A percentile compares a stretch with the other conserved stretches of the same genome.
Evolutionary conservation across 1,140 invertebrate species (phyloP).

Genomic region (Micrasema minimum): DNA sequence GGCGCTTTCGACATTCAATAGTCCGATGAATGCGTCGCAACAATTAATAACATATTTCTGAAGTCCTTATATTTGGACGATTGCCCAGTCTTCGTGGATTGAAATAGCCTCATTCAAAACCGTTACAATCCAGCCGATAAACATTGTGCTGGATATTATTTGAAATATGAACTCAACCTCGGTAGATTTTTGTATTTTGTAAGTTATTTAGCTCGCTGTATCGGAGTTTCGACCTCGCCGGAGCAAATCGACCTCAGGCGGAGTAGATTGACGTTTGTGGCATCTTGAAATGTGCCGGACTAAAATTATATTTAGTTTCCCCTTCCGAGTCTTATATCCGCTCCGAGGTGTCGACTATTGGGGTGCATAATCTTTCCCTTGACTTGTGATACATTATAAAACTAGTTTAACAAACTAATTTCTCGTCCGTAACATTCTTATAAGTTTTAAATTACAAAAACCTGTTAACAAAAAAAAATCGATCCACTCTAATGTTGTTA

Average conservation of each 20-base stretch:
- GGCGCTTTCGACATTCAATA: neutral
- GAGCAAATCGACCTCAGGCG: neutral
- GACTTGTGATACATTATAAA: no score
- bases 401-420: no score
- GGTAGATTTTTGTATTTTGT: no score
- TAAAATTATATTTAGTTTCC: conserved; percentile 28
- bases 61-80: conserved; percentile 26
- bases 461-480: no score
- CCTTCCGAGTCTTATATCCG: conserved; percentile 20
- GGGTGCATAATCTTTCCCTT: conserved; percentile 11
- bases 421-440: no score
- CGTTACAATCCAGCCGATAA: conserved; percentile 11
- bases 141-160: conserved; percentile 17
- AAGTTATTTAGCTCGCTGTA: no score
- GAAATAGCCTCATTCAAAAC: conserved; percentile 29
- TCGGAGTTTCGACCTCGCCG: neutral
- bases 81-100: conserved; percentile 15
- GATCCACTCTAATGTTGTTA: no score
- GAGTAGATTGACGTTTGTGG: neutral
- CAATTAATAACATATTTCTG: conserved; percentile 21
- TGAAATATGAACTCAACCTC: conserved; percentile 7
- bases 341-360: conserved; percentile 6
- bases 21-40: conserved; percentile 5
- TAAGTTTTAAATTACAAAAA: no score
- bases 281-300: neutral